Evolutionary conservation across 2,888 invertebrate species (phyloP), one percentile per base, ranked within the genome.

Genomic region (Linyphia triangularis): DNA sequence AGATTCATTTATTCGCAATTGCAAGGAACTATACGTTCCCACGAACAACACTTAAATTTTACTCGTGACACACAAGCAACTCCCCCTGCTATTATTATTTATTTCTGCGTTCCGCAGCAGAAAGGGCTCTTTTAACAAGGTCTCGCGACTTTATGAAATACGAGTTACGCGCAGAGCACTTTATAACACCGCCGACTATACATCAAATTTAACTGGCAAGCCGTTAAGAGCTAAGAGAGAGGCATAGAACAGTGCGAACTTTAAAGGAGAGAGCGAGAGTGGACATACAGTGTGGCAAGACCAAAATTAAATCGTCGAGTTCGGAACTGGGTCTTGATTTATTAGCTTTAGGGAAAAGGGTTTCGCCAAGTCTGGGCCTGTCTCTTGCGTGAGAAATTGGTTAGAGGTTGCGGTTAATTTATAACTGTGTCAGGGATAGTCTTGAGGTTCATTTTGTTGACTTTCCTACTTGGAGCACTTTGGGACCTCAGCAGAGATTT

Each of bases 151-250:
- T 85, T 69, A 77, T 85, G 70, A 85, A 85, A 69, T 85, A 85
- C 84, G 84, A 77, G 75, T 57, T 65, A 57, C 28, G 75, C 22
- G 9, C 37, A 67, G 30, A 77, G 59, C 75, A 73, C 73, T 83
- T 83, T 73, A 73, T 72, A 81, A 82, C 43, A 22, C 63, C 26
- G 82, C 26, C 19, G 69, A 37, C 84, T 69, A 77, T 85, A 85
- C 57, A 85, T 85, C 84, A 85, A 85, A 85, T 85, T 85, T 85
- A 85, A 85, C 84, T 77, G 75, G 77, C 51, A 51, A 85, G 33
- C 37, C 59, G 75, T 67, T 67, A 77, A 85, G 40, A 69, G 77
- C 33, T 26, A 61, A 22, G 59, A 30, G 40, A 40, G 26, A 43
- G 40, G 24, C 30, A 33, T 16, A 40, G 40, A 13, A 40, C 5